A percentile compares a stretch with the other conserved stretches of the same genome.
phyloP scores from a whole-genome alignment of 2,888 invertebrate species.

The Aplocera efformata region DNA sequence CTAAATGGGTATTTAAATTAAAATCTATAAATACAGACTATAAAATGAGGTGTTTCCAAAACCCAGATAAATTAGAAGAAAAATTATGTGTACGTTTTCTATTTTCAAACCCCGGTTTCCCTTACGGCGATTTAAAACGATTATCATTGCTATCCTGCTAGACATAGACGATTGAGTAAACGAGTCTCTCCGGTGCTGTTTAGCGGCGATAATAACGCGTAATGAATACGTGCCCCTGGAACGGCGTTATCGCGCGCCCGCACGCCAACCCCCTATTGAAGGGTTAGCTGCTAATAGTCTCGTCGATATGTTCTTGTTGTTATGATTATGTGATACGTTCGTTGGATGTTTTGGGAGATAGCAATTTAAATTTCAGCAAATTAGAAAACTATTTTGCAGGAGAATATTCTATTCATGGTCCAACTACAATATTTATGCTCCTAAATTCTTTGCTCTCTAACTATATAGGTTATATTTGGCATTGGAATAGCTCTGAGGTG shows the following conservation, averaged over 20 bases:
- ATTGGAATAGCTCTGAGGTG: too few relatives aligned
- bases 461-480: too few relatives aligned
- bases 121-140: constrained; percentile 13
- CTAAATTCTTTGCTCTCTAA: too few relatives aligned
- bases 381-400: too few relatives aligned
- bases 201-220: constrained; percentile 70
- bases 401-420: too few relatives aligned
- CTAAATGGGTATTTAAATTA: too few relatives aligned
- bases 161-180: constrained; percentile 60
- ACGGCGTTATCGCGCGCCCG: constrained; percentile 62
- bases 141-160: constrained; percentile 36
- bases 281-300: constrained; percentile 33
- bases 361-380: not conserved
- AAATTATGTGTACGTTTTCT: too few relatives aligned
- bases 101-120: not conserved
- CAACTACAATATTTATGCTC: too few relatives aligned
- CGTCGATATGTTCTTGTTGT: constrained; percentile 16
- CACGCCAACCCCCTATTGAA: constrained; percentile 49
- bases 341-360: too few relatives aligned
- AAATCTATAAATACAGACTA: too few relatives aligned
- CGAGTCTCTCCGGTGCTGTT: constrained; percentile 63
- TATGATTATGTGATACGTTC: constrained; percentile 11
- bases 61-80: too few relatives aligned
- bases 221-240: constrained; percentile 55
- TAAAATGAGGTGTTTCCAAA: too few relatives aligned